phyloP scores from a whole-genome alignment of 2,888 invertebrate species.

The Scrobipalpa costella region DNA sequence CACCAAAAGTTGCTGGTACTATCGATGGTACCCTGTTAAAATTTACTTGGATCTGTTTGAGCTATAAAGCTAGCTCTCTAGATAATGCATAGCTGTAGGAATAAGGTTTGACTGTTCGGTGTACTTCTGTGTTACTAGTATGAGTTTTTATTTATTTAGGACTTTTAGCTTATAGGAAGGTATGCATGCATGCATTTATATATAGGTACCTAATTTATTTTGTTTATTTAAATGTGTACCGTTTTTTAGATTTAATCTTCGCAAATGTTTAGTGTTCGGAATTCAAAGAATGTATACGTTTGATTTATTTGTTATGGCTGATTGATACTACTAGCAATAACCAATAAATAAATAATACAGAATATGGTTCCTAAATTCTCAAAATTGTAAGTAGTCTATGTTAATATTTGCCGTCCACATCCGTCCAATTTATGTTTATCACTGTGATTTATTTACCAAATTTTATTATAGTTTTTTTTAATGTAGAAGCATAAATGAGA shows the following conservation, averaged over 20 bases:
- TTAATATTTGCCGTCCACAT: neutral
- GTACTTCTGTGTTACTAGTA: slow-evolving; percentile 4
- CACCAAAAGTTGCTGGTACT: too few relatives aligned
- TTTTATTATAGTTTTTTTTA: slow-evolving; percentile 35
- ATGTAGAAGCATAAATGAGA: slow-evolving; percentile 12
- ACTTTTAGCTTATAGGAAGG: neutral
- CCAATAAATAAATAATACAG: neutral
- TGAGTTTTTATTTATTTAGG: neutral
- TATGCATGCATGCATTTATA: slow-evolving; percentile 9
- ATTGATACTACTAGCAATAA: neutral
- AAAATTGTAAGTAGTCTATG: neutral
- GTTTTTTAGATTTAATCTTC: neutral
- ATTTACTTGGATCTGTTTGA: too few relatives aligned
- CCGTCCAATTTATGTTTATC: slow-evolving; percentile 10
- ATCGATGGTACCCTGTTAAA: too few relatives aligned
- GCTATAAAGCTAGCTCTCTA: neutral
- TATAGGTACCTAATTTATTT: neutral
- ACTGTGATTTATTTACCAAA: slow-evolving; percentile 48
- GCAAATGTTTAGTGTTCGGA: neutral
- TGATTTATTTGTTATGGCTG: neutral
- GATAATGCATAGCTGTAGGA: neutral
- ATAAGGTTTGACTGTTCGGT: neutral
- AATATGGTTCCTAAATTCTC: neutral
- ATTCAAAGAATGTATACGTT: too few relatives aligned
- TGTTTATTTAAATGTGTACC: neutral